Evolutionary conservation across 2,888 invertebrate genomes (phyloP), one percentile per base, ranked within the genome.

Genomic region (Ochropleura leucogaster): DNA sequence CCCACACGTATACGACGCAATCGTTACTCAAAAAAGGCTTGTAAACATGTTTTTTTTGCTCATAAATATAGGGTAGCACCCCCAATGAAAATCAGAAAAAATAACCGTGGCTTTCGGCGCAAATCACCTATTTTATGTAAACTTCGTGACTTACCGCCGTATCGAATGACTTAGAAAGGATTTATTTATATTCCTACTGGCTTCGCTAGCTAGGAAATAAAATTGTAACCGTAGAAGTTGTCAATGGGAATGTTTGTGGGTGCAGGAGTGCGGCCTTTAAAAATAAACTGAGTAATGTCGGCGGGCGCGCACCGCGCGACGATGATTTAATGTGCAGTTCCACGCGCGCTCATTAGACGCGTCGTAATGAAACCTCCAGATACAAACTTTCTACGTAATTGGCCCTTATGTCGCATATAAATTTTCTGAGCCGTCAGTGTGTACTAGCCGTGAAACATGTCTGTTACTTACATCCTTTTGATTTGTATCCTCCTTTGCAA

Each of bases 71-170:
- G 92, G 84, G 93, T 92, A 90, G 91, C 94, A 93, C 93, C 94
- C 95, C 92, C 88, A 88, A 89, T 85, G 88, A 90, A 91, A 91
- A 83, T 82, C 88, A 79, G 87, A 91, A 93, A 86, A 95, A 96
- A 95, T 93, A 92, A 93, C 91, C 91, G 89, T 92, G 92, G 93
- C 92, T 93, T 95, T 95, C 93, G 94, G 92, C 90, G 93, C 95
- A 95, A 96, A 95, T 95, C 95, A 94, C 94, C 92, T 94, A 95
- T 95, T 96, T 96, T 96, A 96, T 96, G 96, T 96, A 96, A 96
- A 96, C 94, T 95, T 95, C 96, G 96, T 96, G 96, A 96, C 96
- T 96, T 91, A 92, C 90, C 89, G 92, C 95, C 95, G 92, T 96
- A 96, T 96, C 95, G 95, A 94, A 96, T 95, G 96, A 93, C 95